Evolutionary conservation across 2,113 vertebrate genomes (phyloP).

Genomic region (Ceyx cyanopectus): DNA sequence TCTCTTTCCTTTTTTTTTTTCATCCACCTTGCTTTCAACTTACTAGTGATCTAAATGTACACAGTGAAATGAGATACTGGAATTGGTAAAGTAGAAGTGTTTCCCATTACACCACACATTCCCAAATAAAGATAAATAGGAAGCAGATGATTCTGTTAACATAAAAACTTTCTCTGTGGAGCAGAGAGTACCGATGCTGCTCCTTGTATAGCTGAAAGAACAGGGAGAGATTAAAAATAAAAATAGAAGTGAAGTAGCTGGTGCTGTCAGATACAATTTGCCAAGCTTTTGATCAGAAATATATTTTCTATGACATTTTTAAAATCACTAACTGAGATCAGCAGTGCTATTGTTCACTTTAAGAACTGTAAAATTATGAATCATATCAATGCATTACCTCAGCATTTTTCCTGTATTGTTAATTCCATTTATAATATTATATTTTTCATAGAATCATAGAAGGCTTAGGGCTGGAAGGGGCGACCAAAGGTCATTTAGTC

Average conservation of each 20-base stretch:
- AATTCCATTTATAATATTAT: not conserved
- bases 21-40: not conserved
- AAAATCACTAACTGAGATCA: not conserved
- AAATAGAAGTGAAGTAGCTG: slow-evolving; percentile 17
- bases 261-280: slow-evolving; percentile 43
- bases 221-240: slow-evolving; percentile 1
- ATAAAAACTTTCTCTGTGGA: not conserved
- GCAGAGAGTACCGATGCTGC: not conserved
- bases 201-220: slow-evolving; percentile 17
- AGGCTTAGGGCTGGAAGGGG: too few relatives aligned
- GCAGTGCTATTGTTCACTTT: not conserved
- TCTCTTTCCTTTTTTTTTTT: not conserved
- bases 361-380: not conserved
- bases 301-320: not conserved
- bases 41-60: not conserved
- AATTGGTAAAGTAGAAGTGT: not conserved
- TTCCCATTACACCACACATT: not conserved
- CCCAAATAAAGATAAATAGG: not conserved
- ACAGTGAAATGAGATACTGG: not conserved
- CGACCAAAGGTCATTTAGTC: too few relatives aligned
- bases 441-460: not conserved
- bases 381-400: not conserved
- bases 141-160: not conserved
- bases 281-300: slow-evolving; percentile 56
- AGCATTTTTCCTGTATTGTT: not conserved